A percentile compares a stretch with the other conserved stretches of the same genome.
Evolutionary conservation across 92 coral and sea anemone species (phyloP).

Genomic region (Pocillopora meandrina): DNA sequence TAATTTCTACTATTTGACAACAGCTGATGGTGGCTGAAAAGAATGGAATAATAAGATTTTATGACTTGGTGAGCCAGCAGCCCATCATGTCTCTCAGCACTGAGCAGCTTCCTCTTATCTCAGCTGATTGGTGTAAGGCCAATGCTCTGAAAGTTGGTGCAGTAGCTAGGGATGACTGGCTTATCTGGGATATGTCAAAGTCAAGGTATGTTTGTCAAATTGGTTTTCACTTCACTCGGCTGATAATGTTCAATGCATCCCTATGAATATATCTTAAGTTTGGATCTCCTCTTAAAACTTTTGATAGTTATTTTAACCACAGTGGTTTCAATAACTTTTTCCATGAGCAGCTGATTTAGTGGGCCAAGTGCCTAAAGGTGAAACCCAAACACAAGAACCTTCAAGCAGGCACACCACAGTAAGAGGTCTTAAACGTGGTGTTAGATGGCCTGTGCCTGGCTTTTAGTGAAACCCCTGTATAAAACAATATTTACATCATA

Average conservation of each 20-base stretch:
- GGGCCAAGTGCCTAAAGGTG: no score
- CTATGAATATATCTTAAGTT: background rate
- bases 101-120: constrained; percentile 76
- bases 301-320: no score
- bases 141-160: constrained; percentile 89
- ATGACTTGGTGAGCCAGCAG: constrained; percentile 91
- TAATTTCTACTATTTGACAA: background rate
- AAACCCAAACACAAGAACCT: no score
- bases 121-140: constrained; percentile 90
- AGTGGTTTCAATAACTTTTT: no score
- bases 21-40: constrained; percentile 98
- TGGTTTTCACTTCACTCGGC: background rate
- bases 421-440: no score
- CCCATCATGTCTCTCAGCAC: constrained; percentile 96
- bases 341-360: no score
- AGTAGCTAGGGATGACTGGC: constrained; percentile 95
- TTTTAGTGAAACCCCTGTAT: no score
- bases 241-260: background rate
- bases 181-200: constrained; percentile 93
- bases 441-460: no score
- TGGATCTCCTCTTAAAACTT: background rate
- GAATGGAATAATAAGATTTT: constrained; percentile 89
- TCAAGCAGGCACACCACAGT: no score
- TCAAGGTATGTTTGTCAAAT: constrained; percentile 72
- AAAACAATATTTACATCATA: no score